Evolutionary conservation across 2,113 vertebrate species (phyloP).

Genomic region (Oxyura jamaicensis): DNA sequence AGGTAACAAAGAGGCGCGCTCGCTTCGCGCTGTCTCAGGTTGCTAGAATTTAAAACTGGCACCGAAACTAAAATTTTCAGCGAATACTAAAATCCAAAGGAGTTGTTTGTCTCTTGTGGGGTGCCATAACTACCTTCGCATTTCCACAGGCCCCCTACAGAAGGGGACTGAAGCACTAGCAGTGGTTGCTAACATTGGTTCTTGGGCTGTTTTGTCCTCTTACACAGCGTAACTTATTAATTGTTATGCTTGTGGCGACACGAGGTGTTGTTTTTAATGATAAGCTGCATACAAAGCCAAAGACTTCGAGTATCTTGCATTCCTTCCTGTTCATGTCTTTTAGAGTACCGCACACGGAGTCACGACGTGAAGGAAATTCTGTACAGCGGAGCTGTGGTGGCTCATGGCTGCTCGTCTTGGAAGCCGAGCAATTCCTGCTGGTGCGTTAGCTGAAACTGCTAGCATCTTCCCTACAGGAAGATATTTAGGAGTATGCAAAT

Average conservation of each 20-base stretch:
- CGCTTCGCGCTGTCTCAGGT: not conserved
- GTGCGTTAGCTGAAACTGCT: not conserved
- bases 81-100: not conserved
- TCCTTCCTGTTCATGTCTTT: not conserved
- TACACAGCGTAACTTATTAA: accelerated
- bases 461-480: no score
- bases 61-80: not conserved
- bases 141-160: not conserved
- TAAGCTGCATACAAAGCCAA: not conserved
- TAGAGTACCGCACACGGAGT: not conserved
- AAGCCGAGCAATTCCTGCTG: not conserved
- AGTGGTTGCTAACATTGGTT: not conserved
- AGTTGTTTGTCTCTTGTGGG: not conserved
- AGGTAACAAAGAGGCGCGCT: not conserved
- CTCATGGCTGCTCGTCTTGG: not conserved
- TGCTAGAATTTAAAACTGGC: not conserved
- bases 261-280: not conserved
- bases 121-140: not conserved
- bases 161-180: not conserved
- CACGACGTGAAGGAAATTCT: not conserved
- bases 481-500: not conserved
- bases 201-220: not conserved
- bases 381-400: not conserved
- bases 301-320: not conserved
- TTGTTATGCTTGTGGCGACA: not conserved